Base-by-base conservation (phyloP, 1,140 invertebrate species). In the Andricus grossulariae region DNA sequence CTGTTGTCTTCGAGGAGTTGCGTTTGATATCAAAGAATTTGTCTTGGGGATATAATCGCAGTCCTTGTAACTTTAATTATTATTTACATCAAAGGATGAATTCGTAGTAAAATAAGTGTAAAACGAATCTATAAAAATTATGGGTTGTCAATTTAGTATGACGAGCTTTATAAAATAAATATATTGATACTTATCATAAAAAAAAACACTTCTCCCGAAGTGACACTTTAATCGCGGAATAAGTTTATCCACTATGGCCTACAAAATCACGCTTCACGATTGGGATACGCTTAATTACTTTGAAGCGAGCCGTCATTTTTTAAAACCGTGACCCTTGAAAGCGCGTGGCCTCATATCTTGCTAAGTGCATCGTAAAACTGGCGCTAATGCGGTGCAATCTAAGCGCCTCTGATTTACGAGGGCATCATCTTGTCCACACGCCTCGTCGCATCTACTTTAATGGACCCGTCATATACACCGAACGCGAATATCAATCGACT, bases 321-420 rank as follows among this genome's bases (percentile, higher is more conserved):
- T 71, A n/a, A 52, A 51, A n/a, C 25, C 50, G 32, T 72, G 75
- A 74, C 77, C 72, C 78, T 77, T 66, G 77, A 82, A 49, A 83
- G 74, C 50, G 57, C 52, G 60, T 70, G 57, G 60, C 79, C 82
- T 84, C 81, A 85, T 88, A 80, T 84, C 78, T 75, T 76, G 78
- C 78, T 82, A 86, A 87, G 85, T 86, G 83, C 83, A 85, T 86
- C 87, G 84, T 90, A 89, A 90, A 88, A 86, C 82, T 80, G 84
- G 82, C 85, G 85, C 86, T 90, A 88, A 90, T 88, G 84, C 83
- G 82, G 84, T 83, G 87, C 84, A 87, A 89, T 89, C 87, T 87
- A 86, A 88, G 85, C 84, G 85, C 78, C 72, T 74, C 82, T 88
- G 87, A 89, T 89, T 87, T 88, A 89, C 87, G 85, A 88, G 84